Percentiles rank a stretch among this genome's conserved stretches.
These are phyloP conservation scores for Festucalex cinctus DNA, from an alignment of 2,113 vertebrate species.

Conservation along the genomic window DNA sequence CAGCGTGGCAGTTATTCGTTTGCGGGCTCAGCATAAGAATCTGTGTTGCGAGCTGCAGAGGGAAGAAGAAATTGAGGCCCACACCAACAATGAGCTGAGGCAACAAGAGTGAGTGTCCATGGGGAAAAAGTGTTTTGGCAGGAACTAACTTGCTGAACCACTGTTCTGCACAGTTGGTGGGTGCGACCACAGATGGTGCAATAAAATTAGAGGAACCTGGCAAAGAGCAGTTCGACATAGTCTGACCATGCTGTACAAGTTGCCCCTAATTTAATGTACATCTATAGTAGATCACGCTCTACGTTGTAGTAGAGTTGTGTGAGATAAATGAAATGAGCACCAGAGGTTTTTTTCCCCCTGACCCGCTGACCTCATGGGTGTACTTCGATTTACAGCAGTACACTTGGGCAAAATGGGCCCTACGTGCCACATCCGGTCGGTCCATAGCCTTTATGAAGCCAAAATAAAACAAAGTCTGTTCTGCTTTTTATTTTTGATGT, in stretches of 20 bases:
- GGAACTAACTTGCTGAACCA: not conserved
- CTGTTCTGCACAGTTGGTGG: conserved; percentile 2
- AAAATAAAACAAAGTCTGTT: too few species aligned
- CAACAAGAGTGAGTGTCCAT: conserved; percentile 76
- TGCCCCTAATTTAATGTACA: not conserved
- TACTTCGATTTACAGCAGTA: too few species aligned
- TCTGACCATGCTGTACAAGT: not conserved
- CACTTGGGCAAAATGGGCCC: too few species aligned
- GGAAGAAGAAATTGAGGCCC: conserved; percentile 70
- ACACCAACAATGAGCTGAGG: conserved; percentile 53
- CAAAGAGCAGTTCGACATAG: not conserved
- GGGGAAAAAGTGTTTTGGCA: conserved; percentile 22
- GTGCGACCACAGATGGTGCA: not conserved
- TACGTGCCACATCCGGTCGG: too few species aligned
- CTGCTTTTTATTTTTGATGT: too few species aligned
- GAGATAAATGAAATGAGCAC: not conserved
- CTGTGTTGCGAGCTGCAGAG: conserved; percentile 70
- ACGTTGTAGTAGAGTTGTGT: not conserved
- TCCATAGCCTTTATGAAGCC: too few species aligned
- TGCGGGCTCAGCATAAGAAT: conserved; percentile 63
- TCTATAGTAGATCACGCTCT: not conserved
- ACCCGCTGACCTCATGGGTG: too few species aligned
- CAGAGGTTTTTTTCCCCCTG: too few species aligned
- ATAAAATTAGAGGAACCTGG: not conserved
- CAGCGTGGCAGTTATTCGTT: conserved; percentile 74